phyloP scores from a whole-genome alignment of 2,113 vertebrate genomes.

The Hippocampus zosterae region DNA sequence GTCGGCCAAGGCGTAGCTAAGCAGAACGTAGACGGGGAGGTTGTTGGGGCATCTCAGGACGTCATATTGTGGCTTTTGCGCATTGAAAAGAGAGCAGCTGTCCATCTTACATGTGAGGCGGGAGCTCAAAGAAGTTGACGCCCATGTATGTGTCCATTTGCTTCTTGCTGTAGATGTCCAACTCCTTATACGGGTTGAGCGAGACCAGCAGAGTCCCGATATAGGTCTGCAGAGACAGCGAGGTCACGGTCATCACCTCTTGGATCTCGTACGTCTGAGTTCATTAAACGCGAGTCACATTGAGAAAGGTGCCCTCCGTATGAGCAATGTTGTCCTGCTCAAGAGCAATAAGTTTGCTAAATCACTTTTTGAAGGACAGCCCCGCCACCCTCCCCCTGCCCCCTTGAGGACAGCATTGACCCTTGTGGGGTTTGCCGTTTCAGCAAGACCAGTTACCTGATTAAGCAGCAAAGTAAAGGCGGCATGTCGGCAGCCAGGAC shows the following conservation, averaged over 20 bases:
- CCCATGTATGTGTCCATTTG: constrained; percentile 96
- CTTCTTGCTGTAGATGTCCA: constrained; percentile 84
- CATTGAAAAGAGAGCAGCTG: too few species aligned
- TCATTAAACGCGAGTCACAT: background rate
- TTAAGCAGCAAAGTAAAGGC: constrained; percentile 39
- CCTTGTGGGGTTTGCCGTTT: constrained; percentile 41
- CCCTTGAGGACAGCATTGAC: constrained; percentile 1
- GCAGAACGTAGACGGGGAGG: background rate
- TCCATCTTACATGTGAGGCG: constrained; percentile 90
- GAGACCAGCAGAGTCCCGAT: constrained; percentile 95
- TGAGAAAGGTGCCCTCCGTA: background rate
- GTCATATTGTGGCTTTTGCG: too few species aligned
- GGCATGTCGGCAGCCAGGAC: constrained; percentile 40
- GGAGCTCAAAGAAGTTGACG: constrained; percentile 95
- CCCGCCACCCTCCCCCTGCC: background rate
- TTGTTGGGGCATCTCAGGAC: too few species aligned
- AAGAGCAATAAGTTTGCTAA: constrained; percentile 42
- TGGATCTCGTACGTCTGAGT: background rate
- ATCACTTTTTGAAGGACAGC: constrained; percentile 20
- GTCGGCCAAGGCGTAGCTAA: constrained; percentile 92
- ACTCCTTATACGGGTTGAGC: constrained; percentile 90
- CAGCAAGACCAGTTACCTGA: constrained; percentile 38
- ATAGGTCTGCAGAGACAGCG: constrained; percentile 79
- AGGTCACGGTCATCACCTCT: constrained; percentile 22
- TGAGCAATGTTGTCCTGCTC: constrained; percentile 32